Base-by-base conservation (phyloP, 1,140 invertebrate species). In the Druon quercuslanigerum region DNA sequence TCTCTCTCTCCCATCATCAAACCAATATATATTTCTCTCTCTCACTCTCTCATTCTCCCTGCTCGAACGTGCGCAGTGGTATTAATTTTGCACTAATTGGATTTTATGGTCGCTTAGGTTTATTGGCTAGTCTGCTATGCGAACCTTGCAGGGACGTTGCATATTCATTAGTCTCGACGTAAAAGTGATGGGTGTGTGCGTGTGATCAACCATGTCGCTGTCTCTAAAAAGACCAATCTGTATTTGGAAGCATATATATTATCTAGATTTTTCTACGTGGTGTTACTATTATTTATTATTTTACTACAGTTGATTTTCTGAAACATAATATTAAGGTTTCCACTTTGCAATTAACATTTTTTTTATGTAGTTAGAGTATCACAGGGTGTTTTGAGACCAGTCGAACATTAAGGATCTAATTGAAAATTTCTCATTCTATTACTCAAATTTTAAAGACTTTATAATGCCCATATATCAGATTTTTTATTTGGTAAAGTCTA, bases 61-160 rank as follows among this genome's bases (percentile, higher is more conserved):
- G 19, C 51, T 19, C 57, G 57, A 66, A 66, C 60, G 77, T 81
- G 79, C 77, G 82, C 83, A 78, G 72, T 83, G 77, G 84, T 89
- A 89, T 88, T 89, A 89, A 89, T 88, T 88, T 88, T 85, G 79
- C 84, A 77, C 89, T 91, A 91, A 91, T 91, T 91, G 89, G 87
- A 90, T 90, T 91, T 90, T 90, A 90, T 89, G 88, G 85, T 86
- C 87, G 85, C 84, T 89, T 87, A 87, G 85, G 82, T 90, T 91
- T 90, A 90, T 89, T 87, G 84, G 82, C 82, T 85, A 81, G 80
- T 71, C 72, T 51, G 70, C 73, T 78, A 77, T 50, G 79, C 76
- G 81, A 83, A 80, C 75, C 76, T 79, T 71, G 75, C 60, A 71
- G 66, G 75, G 33, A 84, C 77, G 77, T 86, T 89, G 87, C 87